phyloP scores from a whole-genome alignment of 2,888 invertebrate species.

The Epinotia ramella region DNA sequence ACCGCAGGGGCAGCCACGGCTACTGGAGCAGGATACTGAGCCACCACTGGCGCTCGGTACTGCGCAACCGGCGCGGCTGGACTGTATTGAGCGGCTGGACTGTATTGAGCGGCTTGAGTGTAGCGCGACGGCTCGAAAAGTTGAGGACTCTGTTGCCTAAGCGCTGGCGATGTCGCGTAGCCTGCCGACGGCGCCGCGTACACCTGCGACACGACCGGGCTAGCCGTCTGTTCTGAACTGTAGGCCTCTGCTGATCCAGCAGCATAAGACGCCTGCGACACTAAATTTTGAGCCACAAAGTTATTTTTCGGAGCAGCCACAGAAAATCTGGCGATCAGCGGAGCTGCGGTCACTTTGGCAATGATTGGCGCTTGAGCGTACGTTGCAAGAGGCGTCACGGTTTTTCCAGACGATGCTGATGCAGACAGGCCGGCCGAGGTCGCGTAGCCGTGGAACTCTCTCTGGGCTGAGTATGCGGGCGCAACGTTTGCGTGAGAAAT shows the following conservation, averaged over 20 bases:
- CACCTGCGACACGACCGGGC: slow-evolving; percentile 81
- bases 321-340: slow-evolving; percentile 73
- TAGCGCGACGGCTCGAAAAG: slow-evolving; percentile 55
- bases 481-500: slow-evolving; percentile 57
- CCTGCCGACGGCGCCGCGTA: slow-evolving; percentile 70
- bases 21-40: slow-evolving; percentile 50
- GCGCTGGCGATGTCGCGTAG: slow-evolving; percentile 71
- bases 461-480: slow-evolving; percentile 59
- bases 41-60: slow-evolving; percentile 52
- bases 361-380: slow-evolving; percentile 84
- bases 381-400: slow-evolving; percentile 73
- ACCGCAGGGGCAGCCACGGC: slow-evolving; percentile 48
- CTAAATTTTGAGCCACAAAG: slow-evolving; percentile 68
- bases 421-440: slow-evolving; percentile 83
- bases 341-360: slow-evolving; percentile 79
- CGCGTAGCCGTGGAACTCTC: slow-evolving; percentile 83
- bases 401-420: slow-evolving; percentile 62
- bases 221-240: slow-evolving; percentile 65
- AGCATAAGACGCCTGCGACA: slow-evolving; percentile 63
- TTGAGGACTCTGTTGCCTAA: slow-evolving; percentile 63
- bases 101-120: slow-evolving; percentile 57
- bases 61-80: slow-evolving; percentile 45
- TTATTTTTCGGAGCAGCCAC: slow-evolving; percentile 67
- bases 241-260: slow-evolving; percentile 71
- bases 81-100: slow-evolving; percentile 57